Evolutionary conservation across 2,797 vertebrate genomes (phyloP).

Genomic region (Tadarida brasiliensis): DNA sequence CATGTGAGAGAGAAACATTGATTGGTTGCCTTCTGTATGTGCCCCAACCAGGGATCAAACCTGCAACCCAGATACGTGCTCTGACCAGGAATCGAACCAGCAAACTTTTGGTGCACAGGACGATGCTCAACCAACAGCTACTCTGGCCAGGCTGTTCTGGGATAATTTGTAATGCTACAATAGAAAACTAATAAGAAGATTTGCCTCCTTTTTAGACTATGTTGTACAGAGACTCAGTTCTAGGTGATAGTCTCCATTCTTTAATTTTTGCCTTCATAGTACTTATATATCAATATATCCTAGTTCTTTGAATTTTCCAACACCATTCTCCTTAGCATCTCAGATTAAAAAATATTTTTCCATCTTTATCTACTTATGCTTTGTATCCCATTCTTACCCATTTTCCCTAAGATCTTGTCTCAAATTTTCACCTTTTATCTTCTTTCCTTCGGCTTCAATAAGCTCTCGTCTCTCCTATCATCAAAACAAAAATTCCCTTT

Average conservation of each 20-base stretch:
- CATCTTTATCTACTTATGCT: constrained; percentile 35
- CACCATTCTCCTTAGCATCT: neutral
- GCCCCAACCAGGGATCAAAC: too few relatives aligned
- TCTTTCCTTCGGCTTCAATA: constrained; percentile 27
- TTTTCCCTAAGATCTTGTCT: constrained; percentile 37
- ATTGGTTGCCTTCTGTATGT: too few relatives aligned
- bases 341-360: constrained; percentile 5
- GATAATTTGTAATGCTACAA: neutral
- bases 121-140: too few relatives aligned
- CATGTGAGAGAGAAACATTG: too few relatives aligned
- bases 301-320: constrained; percentile 13
- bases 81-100: too few relatives aligned
- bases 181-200: neutral
- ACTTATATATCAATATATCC: neutral
- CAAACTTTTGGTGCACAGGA: too few relatives aligned
- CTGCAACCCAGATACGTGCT: too few relatives aligned
- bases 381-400: constrained; percentile 6
- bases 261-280: neutral
- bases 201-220: neutral
- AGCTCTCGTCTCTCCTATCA: neutral
- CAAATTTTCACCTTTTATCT: constrained; percentile 15
- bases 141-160: neutral
- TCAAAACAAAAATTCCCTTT: constrained; percentile 49
- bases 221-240: neutral
- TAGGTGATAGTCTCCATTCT: neutral